A percentile compares a stretch with the other conserved stretches of the same genome.
Evolutionary conservation across 2,797 vertebrate genomes (phyloP).

Genomic region (Pelobates cultripes): DNA sequence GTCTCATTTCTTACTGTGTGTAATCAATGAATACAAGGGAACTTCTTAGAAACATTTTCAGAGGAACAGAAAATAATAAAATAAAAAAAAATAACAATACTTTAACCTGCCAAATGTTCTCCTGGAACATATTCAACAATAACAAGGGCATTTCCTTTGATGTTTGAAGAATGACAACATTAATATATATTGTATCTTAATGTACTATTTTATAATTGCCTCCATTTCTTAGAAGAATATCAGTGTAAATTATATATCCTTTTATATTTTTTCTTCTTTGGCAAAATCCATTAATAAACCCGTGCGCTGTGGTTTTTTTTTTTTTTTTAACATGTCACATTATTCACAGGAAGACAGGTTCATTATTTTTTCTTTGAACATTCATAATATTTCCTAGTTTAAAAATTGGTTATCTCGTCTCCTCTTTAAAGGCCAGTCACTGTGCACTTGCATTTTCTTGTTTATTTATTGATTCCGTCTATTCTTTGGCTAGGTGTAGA

Average conservation of each 20-base stretch:
- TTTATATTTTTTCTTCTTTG: conserved; percentile 1
- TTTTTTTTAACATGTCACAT: conserved; percentile 4
- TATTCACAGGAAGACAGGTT: background rate
- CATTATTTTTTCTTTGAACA: conserved; percentile 1
- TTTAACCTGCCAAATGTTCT: background rate
- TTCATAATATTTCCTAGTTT: conserved; percentile 1
- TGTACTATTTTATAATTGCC: conserved; percentile 3
- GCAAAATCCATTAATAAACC: conserved; percentile 6
- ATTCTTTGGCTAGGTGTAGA: background rate
- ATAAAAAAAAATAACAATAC: background rate
- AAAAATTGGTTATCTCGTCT: background rate
- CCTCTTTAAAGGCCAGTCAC: background rate
- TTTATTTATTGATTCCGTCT: background rate
- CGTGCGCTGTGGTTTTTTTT: background rate
- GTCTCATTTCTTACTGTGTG: conserved; percentile 13
- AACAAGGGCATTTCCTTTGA: background rate
- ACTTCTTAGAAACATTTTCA: conserved; percentile 10
- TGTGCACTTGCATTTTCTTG: background rate
- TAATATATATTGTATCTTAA: background rate
- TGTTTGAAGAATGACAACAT: background rate
- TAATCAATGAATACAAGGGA: conserved; percentile 46
- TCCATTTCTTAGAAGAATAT: background rate
- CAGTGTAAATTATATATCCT: background rate
- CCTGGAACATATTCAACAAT: background rate
- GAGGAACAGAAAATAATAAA: background rate